Evolutionary conservation across 2,797 vertebrate species (phyloP).

Genomic region (Coreius guichenoti): DNA sequence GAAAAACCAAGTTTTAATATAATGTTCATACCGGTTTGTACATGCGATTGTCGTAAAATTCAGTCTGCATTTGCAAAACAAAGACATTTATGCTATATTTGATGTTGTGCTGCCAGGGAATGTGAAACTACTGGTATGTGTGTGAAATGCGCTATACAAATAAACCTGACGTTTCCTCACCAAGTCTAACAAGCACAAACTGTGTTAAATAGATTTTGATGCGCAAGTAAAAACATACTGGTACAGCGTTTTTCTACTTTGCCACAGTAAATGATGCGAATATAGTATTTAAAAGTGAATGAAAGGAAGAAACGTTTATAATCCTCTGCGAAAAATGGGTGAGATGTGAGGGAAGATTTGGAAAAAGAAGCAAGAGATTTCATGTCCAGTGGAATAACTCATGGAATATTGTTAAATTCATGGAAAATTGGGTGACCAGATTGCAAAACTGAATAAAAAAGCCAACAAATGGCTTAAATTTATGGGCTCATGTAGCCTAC

Average conservation of each 20-base stretch:
- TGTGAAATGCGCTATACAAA: neutral
- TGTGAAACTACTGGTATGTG: neutral
- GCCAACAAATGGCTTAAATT: neutral
- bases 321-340: neutral
- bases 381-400: neutral
- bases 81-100: too few relatives aligned
- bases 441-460: too few relatives aligned
- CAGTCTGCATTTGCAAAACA: neutral
- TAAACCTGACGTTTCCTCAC: neutral
- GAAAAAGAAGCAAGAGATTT: neutral
- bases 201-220: neutral
- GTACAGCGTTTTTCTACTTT: neutral
- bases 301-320: neutral
- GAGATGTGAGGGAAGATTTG: neutral
- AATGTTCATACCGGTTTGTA: neutral
- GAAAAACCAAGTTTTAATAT: neutral
- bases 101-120: neutral
- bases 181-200: neutral
- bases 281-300: neutral
- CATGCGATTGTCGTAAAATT: neutral
- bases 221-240: neutral
- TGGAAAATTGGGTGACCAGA: too few relatives aligned
- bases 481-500: neutral
- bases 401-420: neutral
- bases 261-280: neutral